Evolutionary conservation across 2,797 vertebrate species (phyloP), one percentile per base, ranked within the genome.

Genomic region (Anguilla marmorata): DNA sequence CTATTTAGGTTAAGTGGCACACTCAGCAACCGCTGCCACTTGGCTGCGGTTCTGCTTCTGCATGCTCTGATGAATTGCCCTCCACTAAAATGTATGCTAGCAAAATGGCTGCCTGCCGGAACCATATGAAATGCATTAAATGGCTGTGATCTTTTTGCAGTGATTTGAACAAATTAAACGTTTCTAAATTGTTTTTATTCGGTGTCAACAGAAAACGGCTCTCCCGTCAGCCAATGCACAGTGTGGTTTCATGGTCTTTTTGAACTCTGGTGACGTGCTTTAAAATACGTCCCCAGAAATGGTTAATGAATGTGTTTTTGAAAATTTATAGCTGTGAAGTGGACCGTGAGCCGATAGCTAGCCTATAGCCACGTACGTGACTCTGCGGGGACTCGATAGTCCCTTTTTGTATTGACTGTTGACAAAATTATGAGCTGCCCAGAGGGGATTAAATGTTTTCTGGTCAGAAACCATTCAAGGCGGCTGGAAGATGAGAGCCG

Each of bases 351-450:
- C 16, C 79, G 50, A 48, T n/a, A 82, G 79, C 19, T 48, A 11
- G 19, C 12, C 19, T 19, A 48, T 24, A 50, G 21, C 19, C 79
- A n/a, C 24, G 79, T 82, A n/a, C 0, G 41, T 48, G 41, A n/a
- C 41, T 82, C 79, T 48, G 24, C 5, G 37, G 79, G 72, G 33
- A 41, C 72, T 76, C 79, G 21, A 82, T 50, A 50, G 30, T 41
- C 12, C 33, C n/a, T 72, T 82, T 48, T 82, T 82, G 79, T 82
- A 50, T 82, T 82, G 41, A 82, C 79, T 82, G 45, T 11, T 82
- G 79, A n/a, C 41, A 82, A 19, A 82, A 82, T 82, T 48, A 82
- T 50, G 19, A 82, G 41, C 41, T 82, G 0, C 79, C 45, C 45
- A 8, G 79, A n/a, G 11, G 45, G 79, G 41, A 82, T 82, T 82